Percentiles rank a stretch among this genome's conserved stretches.
phyloP scores from a whole-genome alignment of 2,113 vertebrate genomes.

The Cyprinodon brontotheroides region DNA sequence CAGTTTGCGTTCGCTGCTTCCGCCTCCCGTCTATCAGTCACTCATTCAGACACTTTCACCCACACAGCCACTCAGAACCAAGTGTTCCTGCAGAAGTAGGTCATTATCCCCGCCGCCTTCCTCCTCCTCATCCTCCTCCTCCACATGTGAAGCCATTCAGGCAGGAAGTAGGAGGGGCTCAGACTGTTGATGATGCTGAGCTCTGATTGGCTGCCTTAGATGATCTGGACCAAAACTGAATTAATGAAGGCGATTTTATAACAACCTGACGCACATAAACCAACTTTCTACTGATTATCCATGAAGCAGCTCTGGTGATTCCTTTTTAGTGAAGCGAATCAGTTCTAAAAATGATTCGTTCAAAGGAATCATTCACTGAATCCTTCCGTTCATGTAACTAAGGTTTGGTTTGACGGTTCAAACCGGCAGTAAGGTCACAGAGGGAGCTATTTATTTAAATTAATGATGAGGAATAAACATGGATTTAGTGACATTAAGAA shows the following conservation, averaged over 20 bases:
- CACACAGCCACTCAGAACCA: slow-evolving; percentile 32
- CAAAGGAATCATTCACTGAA: too few species aligned
- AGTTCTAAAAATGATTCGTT: too few species aligned
- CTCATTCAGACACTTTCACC: slow-evolving; percentile 56
- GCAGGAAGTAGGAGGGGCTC: neutral
- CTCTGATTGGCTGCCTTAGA: neutral
- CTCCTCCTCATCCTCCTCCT: slow-evolving; percentile 11
- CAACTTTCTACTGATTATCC: neutral
- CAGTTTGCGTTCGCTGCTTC: slow-evolving; percentile 35
- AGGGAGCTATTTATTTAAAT: too few species aligned
- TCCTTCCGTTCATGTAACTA: too few species aligned
- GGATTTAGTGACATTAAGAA: too few species aligned
- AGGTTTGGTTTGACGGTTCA: too few species aligned
- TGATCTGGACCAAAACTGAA: neutral
- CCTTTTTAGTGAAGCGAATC: neutral
- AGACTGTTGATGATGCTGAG: neutral
- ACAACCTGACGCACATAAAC: neutral
- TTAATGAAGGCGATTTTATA: too few species aligned
- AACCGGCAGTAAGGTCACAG: too few species aligned
- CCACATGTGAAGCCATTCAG: slow-evolving; percentile 2
- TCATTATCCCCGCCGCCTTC: slow-evolving; percentile 37
- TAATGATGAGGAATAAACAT: too few species aligned
- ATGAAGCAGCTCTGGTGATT: neutral
- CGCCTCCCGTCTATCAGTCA: slow-evolving; percentile 49
- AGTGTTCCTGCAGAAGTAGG: slow-evolving; percentile 72